A percentile compares a stretch with the other conserved stretches of the same genome.
phyloP scores from a whole-genome alignment of 2,113 vertebrate species.

The Rhipidura dahli region DNA sequence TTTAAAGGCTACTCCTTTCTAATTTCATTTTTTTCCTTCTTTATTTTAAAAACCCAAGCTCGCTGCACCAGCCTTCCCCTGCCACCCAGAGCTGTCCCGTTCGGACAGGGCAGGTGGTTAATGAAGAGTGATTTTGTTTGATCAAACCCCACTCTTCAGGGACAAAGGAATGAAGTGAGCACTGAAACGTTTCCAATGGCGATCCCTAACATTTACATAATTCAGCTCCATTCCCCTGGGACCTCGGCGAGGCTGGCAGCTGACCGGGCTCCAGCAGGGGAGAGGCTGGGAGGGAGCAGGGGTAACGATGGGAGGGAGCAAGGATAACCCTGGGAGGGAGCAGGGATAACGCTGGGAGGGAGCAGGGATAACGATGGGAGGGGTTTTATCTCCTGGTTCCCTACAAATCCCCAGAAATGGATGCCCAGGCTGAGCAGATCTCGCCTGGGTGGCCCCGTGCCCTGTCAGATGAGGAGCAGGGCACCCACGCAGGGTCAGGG shows the following conservation, averaged over 20 bases:
- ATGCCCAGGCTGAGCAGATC: background rate
- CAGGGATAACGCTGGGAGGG: background rate
- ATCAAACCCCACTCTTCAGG: background rate
- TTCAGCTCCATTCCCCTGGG: background rate
- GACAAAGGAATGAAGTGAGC: background rate
- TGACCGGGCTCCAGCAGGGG: background rate
- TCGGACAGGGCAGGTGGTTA: constrained; percentile 22
- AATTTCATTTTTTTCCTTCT: background rate
- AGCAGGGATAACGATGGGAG: background rate
- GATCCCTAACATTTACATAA: background rate
- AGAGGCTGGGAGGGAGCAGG: background rate
- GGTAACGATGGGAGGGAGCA: background rate
- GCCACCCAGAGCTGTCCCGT: background rate
- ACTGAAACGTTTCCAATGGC: background rate
- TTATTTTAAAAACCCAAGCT: background rate
- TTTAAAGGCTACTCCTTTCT: background rate
- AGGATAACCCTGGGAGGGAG: too few species aligned
- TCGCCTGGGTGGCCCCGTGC: background rate
- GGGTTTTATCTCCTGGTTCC: background rate
- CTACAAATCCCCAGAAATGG: background rate
- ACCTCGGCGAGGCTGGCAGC: background rate
- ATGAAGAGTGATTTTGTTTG: constrained; percentile 31
- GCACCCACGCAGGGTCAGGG: background rate
- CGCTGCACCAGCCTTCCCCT: background rate
- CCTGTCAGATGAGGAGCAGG: background rate